Evolutionary conservation across 2,113 vertebrate genomes (phyloP).

Genomic region (Galemys pyrenaicus): DNA sequence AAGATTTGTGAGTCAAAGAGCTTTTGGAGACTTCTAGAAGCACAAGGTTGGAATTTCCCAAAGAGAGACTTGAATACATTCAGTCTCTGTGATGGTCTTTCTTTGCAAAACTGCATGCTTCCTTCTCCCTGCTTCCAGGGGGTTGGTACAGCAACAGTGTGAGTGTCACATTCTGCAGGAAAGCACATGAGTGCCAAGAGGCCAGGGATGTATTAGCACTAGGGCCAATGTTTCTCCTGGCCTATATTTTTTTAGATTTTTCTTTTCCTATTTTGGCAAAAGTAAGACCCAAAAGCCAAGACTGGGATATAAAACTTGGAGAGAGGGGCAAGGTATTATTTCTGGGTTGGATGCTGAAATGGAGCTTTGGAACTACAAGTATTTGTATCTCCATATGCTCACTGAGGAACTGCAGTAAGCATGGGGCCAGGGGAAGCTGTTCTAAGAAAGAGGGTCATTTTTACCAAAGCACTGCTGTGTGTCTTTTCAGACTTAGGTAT

Average conservation of each 20-base stretch:
- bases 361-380: not conserved
- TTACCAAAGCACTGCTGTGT: not conserved
- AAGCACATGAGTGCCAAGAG: not conserved
- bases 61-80: not conserved
- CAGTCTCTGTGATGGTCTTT: not conserved
- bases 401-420: not conserved
- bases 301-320: not conserved
- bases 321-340: not conserved
- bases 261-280: not conserved
- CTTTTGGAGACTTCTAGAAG: not conserved
- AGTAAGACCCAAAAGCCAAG: not conserved
- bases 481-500: not conserved
- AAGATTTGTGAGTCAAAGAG: not conserved
- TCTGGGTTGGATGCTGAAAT: not conserved
- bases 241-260: not conserved
- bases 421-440: not conserved
- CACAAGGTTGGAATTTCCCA: not conserved
- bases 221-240: not conserved
- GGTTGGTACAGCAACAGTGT: fast-evolving
- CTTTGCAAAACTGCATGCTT: not conserved
- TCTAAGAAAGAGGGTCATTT: not conserved
- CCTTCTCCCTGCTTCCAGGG: not conserved
- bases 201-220: not conserved
- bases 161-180: not conserved
- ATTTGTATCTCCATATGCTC: not conserved